A percentile compares a stretch with the other conserved stretches of the same genome.
Evolutionary conservation across 2,888 invertebrate species (phyloP).

Genomic region (Leptinotarsa tumamoca): DNA sequence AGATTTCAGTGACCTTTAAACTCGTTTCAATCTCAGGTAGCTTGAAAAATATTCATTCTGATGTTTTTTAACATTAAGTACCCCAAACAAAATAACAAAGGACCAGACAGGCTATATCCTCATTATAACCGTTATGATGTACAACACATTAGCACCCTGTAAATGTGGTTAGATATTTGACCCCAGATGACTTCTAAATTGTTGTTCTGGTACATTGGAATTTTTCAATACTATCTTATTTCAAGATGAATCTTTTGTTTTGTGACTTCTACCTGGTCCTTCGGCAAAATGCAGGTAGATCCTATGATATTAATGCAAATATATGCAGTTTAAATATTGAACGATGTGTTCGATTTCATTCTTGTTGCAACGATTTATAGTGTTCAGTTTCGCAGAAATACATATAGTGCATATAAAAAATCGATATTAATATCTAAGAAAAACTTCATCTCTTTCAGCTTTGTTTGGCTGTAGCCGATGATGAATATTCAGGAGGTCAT

Average conservation of each 20-base stretch:
- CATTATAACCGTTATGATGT: constrained; percentile 11
- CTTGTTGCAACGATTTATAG: constrained; percentile 24
- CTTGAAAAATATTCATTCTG: not conserved
- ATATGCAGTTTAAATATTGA: constrained; percentile 41
- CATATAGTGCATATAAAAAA: not conserved
- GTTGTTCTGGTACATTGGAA: constrained; percentile 35
- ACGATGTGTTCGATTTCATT: constrained; percentile 37
- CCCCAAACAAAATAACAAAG: constrained; percentile 10
- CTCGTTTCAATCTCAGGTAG: constrained; percentile 1
- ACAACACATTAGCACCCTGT: constrained; percentile 29
- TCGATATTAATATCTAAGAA: too few species aligned
- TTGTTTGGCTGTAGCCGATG: too few species aligned
- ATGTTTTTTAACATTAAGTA: not conserved
- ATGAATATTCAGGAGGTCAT: too few species aligned
- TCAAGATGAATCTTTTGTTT: constrained; percentile 33
- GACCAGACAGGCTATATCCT: not conserved
- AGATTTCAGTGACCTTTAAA: not conserved
- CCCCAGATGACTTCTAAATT: constrained; percentile 38
- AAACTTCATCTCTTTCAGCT: not conserved
- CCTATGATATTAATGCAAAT: constrained; percentile 42
- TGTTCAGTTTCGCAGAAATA: constrained; percentile 6
- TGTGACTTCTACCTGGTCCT: constrained; percentile 42
- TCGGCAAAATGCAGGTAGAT: constrained; percentile 43
- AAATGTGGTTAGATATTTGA: constrained; percentile 37
- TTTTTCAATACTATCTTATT: constrained; percentile 32